Evolutionary conservation across 2,888 invertebrate species (phyloP).

Genomic region (Oscheius sp.): DNA sequence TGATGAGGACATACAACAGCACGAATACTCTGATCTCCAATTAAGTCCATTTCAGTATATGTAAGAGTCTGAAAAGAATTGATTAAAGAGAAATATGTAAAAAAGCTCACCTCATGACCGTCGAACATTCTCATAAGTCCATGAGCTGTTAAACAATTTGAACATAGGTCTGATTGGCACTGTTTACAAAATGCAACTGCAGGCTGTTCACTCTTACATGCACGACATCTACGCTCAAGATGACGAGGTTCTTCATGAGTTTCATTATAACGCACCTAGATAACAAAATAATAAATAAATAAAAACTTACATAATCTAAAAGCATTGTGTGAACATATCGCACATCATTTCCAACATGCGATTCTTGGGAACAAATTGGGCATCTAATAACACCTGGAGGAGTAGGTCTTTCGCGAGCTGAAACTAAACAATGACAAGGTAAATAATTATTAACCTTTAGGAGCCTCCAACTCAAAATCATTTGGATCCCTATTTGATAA

Average conservation of each 20-base stretch:
- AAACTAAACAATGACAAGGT: background rate
- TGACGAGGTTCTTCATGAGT: constrained; percentile 32
- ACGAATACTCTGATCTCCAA: constrained; percentile 39
- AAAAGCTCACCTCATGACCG: constrained; percentile 78
- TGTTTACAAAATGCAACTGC: constrained; percentile 90
- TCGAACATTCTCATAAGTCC: constrained; percentile 96
- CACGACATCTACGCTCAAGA: constrained; percentile 81
- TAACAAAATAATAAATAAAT: background rate
- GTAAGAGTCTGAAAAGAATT: constrained; percentile 33
- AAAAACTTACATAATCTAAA: constrained; percentile 75
- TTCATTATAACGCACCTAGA: constrained; percentile 51
- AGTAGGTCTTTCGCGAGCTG: constrained; percentile 51
- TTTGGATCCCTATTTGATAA: constrained; percentile 19
- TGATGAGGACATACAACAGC: constrained; percentile 50
- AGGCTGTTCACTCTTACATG: constrained; percentile 92
- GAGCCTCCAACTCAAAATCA: constrained; percentile 55
- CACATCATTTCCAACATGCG: constrained; percentile 67
- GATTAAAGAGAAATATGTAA: background rate
- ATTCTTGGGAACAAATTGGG: constrained; percentile 80
- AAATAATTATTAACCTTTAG: constrained; percentile 34
- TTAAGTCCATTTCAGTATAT: constrained; percentile 44
- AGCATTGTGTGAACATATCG: constrained; percentile 79
- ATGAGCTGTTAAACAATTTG: constrained; percentile 92
- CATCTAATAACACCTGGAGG: constrained; percentile 70
- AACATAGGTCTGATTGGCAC: constrained; percentile 91